A percentile compares a stretch with the other conserved stretches of the same genome.
These are phyloP conservation scores for Seriola dumerili DNA, from an alignment of 2,113 vertebrate species.

Conservation along the genomic window DNA sequence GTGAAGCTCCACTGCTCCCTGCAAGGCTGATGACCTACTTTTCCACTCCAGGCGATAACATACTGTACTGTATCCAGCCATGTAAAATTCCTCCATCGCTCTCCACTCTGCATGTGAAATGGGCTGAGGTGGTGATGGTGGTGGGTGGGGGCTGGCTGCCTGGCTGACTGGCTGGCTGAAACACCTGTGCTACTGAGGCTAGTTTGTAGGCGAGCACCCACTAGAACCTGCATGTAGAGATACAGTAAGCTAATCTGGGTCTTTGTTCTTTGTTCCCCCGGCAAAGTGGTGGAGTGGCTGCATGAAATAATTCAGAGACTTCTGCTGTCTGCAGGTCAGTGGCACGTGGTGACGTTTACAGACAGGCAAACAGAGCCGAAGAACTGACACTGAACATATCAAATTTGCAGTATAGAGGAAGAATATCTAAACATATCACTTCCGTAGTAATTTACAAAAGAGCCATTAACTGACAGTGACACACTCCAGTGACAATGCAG, in stretches of 20 bases:
- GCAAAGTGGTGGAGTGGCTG: background rate
- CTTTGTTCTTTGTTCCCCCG: background rate
- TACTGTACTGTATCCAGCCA: slow-evolving; percentile 54
- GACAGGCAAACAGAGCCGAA: too few species aligned
- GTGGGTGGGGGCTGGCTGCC: background rate
- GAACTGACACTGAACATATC: too few species aligned
- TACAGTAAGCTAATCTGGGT: background rate
- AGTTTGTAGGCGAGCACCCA: background rate
- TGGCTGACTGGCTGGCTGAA: background rate
- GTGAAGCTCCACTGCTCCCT: slow-evolving; percentile 54
- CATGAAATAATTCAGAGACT: slow-evolving; percentile 28
- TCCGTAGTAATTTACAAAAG: too few species aligned
- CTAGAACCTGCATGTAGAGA: slow-evolving; percentile 21
- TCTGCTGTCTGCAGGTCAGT: slow-evolving; percentile 1
- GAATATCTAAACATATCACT: too few species aligned
- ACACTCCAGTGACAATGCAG: too few species aligned
- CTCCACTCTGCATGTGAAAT: slow-evolving; percentile 42
- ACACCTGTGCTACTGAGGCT: slow-evolving; percentile 38
- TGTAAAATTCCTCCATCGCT: slow-evolving; percentile 64
- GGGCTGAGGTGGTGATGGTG: slow-evolving; percentile 1
- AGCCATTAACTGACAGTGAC: too few species aligned
- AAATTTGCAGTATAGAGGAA: too few species aligned
- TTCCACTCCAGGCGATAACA: slow-evolving; percentile 63
- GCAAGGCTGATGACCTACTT: slow-evolving; percentile 77
- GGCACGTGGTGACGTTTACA: too few species aligned